Evolutionary conservation across 2,113 vertebrate genomes (phyloP), one percentile per base, ranked within the genome.

Genomic region (Neolamprologus kungweensis): DNA sequence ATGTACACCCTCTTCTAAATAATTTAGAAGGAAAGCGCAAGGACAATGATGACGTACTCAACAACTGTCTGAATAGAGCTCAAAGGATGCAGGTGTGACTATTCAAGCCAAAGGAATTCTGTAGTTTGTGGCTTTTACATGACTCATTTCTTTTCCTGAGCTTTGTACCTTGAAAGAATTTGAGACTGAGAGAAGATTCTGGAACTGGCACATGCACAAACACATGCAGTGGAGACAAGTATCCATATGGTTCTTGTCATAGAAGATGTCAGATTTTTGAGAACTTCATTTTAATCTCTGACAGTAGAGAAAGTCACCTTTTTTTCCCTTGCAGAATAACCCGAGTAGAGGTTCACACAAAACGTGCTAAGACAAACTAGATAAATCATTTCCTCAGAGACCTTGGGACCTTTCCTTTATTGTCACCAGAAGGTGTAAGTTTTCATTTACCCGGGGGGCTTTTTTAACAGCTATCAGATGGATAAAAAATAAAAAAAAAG

Each of bases 101-200:
- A 11, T 16, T 71, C 12, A 26, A 31, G n/a, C 35, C 9, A 54
- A 71, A 79, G 17, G 40, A 50, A 40, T 28, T 0, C 33, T 23
- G 37, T 7, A 14, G 51, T 31, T 2, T 45, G n/a, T 79, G 60
- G 13, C 71, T 83, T 28, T 28, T 21, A 31, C 51, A 37, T 65
- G 11, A 7, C 54, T 80, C 50, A 33, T 28, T 53, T 71, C 6
- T 80, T 28, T 53, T 63, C 45, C n/a, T 54, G 7, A 4, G 6
- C 40, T 71, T 33, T 17, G 31, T 37, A 19, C 23, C 45, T 13
- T 65, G 14, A 83, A 83, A 85, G 10, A 73, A 14, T 86, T 78
- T 80, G 58, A 89, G 87, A 85, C 85, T 31, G 1, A 31, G 1
- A n/a, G 71, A 4, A 78, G 42, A 78, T 45, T 26, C 21, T 45